Base-by-base conservation (phyloP, 2,888 invertebrate species). In the Melieria omissa region DNA sequence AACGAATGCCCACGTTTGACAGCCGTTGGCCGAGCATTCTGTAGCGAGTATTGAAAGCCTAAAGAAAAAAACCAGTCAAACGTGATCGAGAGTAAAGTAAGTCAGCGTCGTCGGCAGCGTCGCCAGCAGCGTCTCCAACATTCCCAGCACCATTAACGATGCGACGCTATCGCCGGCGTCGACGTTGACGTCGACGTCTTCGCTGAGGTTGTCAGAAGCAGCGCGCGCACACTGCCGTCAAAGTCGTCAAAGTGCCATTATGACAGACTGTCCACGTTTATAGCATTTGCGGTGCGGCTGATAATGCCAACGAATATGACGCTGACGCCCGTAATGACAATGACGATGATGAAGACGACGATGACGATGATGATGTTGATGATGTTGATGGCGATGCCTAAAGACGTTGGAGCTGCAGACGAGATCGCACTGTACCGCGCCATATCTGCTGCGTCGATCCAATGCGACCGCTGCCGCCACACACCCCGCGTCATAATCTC, bases 11-110 rank as follows among this genome's bases (percentile, higher is more conserved):
- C 29, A 29, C 29, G 29, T 29, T 29, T 29, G 29, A 29, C 29
- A 29, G 29, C 29, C 29, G 29, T 29, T 29, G 29, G 29, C 29
- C 29, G 29, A 29, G 29, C 29, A 29, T 29, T 29, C 29, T 29
- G 29, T 29, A 29, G 29, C 57, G 29, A 14, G 16, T 5, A 57
- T 6, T 4, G n/a, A 14, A 57, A 57, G 29, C 14, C n/a, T 60
- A 66, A 67, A 67, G 65, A 71, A 74, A 74, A 64, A 77, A 80
- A 84, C 85, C 76, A 73, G 84, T 83, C 84, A 81, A 82, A 83
- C 84, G 78, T 81, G 85, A 82, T 84, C 46, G 29, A 12, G 16
- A 78, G 78, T 80, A 78, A 82, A 83, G 80, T 84, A 82, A 81
- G 82, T 81, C 80, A 81, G 75, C 73, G 65, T 63, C 41, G 8